A percentile compares a stretch with the other conserved stretches of the same genome.
These are phyloP conservation scores for Macropis europaea DNA, from an alignment of 2,888 invertebrate genomes.

Conservation along the genomic window DNA sequence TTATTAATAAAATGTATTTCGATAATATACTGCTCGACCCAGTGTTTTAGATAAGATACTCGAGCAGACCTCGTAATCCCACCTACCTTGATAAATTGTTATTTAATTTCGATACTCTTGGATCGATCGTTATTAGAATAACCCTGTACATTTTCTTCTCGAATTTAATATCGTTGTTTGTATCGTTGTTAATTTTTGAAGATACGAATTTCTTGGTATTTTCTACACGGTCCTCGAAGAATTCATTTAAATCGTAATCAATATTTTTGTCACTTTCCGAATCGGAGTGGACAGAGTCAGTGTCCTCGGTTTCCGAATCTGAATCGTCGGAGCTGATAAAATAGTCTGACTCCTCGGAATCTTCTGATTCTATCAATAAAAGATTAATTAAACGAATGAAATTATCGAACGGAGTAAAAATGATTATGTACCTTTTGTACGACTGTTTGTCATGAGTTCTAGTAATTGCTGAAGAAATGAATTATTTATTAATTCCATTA, in stretches of 20 bases:
- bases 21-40: slow-evolving; percentile 15
- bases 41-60: too few relatives aligned
- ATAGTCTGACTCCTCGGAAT: not conserved
- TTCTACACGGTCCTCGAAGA: not conserved
- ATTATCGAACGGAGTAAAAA: not conserved
- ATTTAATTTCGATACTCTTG: not conserved
- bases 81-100: not conserved
- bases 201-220: not conserved
- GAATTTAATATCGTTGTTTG: not conserved
- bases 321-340: slow-evolving; percentile 17
- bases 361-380: not conserved
- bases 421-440: slow-evolving; percentile 3
- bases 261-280: not conserved
- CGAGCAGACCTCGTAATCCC: not conserved
- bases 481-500: not conserved
- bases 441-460: slow-evolving; percentile 12
- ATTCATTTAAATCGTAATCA: not conserved
- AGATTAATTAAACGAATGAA: not conserved
- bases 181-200: too few relatives aligned
- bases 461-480: slow-evolving; percentile 9
- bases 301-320: slow-evolving; percentile 6
- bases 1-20: slow-evolving; percentile 66
- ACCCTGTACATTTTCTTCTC: slow-evolving; percentile 44
- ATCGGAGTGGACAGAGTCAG: not conserved
- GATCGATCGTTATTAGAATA: slow-evolving; percentile 18